Percentiles rank a stretch among this genome's conserved stretches.
Evolutionary conservation across 2,113 vertebrate species (phyloP).

Genomic region (Ciconia maguari): DNA sequence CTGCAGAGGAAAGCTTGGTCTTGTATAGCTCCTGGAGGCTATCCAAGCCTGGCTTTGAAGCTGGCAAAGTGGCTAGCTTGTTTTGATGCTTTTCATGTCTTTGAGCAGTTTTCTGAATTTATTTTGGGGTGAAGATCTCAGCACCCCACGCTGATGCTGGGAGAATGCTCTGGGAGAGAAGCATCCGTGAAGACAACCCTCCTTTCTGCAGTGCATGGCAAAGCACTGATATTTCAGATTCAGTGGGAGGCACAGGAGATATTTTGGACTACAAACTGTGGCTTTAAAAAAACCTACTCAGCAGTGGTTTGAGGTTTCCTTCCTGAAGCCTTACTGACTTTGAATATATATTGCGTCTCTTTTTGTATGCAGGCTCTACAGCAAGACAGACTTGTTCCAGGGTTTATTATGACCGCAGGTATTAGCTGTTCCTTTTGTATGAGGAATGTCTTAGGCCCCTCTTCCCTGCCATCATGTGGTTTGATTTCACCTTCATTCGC

Average conservation of each 20-base stretch:
- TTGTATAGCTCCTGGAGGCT: background rate
- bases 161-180: background rate
- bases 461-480: fast-evolving
- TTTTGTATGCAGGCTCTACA: background rate
- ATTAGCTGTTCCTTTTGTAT: background rate
- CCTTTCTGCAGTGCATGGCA: background rate
- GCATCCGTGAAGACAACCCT: background rate
- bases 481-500: background rate
- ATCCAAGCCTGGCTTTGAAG: background rate
- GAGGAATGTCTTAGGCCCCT: background rate
- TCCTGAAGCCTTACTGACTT: background rate
- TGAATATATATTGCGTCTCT: background rate
- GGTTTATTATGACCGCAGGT: background rate
- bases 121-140: background rate
- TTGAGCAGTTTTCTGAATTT: background rate
- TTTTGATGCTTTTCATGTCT: background rate
- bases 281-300: background rate
- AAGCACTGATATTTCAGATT: background rate
- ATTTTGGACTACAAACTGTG: background rate
- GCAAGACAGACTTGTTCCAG: background rate
- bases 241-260: background rate
- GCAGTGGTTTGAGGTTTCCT: background rate
- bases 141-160: background rate
- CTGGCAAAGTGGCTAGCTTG: background rate
- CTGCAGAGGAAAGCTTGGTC: background rate